Evolutionary conservation across 2,797 vertebrate genomes (phyloP).

Genomic region (Sebastolobus altivelis): DNA sequence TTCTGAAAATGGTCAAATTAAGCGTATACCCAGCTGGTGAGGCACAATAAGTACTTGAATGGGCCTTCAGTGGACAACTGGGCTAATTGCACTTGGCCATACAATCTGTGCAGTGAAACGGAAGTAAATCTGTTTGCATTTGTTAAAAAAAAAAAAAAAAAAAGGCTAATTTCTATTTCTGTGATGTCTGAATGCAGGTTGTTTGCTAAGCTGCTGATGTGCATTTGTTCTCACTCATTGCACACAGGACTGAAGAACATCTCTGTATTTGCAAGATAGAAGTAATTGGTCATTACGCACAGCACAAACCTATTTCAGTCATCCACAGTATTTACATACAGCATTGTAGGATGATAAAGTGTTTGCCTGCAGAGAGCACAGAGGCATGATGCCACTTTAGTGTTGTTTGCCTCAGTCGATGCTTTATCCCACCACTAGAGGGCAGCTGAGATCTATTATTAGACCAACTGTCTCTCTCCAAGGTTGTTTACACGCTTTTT

Average conservation of each 20-base stretch:
- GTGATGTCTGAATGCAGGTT: slow-evolving; percentile 1
- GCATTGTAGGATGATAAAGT: neutral
- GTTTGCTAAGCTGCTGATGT: neutral
- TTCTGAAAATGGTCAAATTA: slow-evolving; percentile 28
- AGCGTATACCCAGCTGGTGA: slow-evolving; percentile 15
- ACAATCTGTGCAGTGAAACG: neutral
- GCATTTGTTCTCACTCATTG: neutral
- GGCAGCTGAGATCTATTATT: slow-evolving; percentile 75
- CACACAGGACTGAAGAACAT: neutral
- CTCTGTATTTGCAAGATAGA: neutral
- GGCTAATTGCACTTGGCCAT: slow-evolving; percentile 9
- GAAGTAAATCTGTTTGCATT: slow-evolving; percentile 21
- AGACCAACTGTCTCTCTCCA: slow-evolving; percentile 13
- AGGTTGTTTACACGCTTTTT: slow-evolving; percentile 46
- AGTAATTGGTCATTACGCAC: neutral
- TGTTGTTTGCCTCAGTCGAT: slow-evolving; percentile 6
- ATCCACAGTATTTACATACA: neutral
- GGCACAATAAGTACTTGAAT: slow-evolving; percentile 10
- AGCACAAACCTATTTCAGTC: neutral
- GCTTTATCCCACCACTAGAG: slow-evolving; percentile 71
- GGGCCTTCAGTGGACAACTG: slow-evolving; percentile 1
- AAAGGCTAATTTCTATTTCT: neutral
- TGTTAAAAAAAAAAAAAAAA: neutral
- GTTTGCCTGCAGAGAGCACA: neutral
- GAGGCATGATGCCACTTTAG: neutral